phyloP scores from a whole-genome alignment of 2,888 invertebrate species.

The Iphiclides podalirius region DNA sequence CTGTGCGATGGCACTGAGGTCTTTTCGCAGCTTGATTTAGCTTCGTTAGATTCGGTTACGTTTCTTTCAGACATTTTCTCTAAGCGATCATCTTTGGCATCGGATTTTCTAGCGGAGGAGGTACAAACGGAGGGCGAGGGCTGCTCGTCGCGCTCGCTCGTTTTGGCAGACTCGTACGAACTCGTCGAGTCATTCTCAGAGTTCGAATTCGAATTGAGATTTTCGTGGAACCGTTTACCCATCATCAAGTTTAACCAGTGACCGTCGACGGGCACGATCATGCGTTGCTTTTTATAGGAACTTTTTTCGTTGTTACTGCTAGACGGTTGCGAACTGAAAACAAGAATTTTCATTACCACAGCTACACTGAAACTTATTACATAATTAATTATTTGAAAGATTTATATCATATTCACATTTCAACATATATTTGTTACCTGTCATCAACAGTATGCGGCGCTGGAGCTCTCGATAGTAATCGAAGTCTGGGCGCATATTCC shows the following conservation, averaged over 20 bases:
- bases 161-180: conserved; percentile 70
- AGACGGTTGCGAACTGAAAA: conserved; percentile 68
- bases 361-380: neutral
- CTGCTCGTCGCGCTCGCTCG: conserved; percentile 74
- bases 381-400: too few relatives aligned
- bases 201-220: conserved; percentile 69
- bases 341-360: neutral
- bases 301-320: conserved; percentile 73
- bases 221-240: conserved; percentile 80
- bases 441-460: conserved; percentile 55
- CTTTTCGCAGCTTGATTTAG: conserved; percentile 50
- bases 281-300: conserved; percentile 71
- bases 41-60: conserved; percentile 50
- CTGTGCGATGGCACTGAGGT: conserved; percentile 55
- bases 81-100: conserved; percentile 69
- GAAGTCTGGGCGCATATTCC: conserved; percentile 61
- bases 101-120: conserved; percentile 56
- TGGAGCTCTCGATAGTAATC: conserved; percentile 59
- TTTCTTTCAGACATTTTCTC: conserved; percentile 51
- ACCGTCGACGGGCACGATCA: conserved; percentile 78
- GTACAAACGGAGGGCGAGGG: conserved; percentile 80
- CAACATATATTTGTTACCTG: conserved; percentile 41
- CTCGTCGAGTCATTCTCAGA: conserved; percentile 79
- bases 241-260: conserved; percentile 82
- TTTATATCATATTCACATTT: neutral